Evolutionary conservation across 2,113 vertebrate species (phyloP).

Genomic region (Dolichotis patagonum): DNA sequence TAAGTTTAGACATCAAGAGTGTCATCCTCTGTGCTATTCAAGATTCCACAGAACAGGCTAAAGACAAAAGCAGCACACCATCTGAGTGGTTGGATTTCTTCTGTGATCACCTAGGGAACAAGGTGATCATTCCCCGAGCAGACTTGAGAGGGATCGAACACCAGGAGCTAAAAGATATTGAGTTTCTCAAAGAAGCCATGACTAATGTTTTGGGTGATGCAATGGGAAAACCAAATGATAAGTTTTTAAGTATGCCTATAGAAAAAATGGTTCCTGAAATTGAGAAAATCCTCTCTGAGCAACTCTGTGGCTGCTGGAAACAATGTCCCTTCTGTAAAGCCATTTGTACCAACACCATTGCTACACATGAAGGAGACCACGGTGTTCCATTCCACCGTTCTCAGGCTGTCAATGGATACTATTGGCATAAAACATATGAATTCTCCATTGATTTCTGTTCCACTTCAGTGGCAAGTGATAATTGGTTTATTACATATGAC

Average conservation of each 20-base stretch:
- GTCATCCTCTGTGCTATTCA: constrained; percentile 55
- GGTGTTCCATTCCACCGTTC: constrained; percentile 75
- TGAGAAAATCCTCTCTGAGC: constrained; percentile 68
- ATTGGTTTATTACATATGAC: rapidly evolving
- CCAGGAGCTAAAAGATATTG: constrained; percentile 74
- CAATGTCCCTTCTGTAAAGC: constrained; percentile 84
- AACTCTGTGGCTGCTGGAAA: constrained; percentile 81
- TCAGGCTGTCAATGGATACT: rapidly evolving
- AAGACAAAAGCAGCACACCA: constrained; percentile 53
- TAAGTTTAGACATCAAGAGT: background rate
- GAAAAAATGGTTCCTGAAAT: background rate
- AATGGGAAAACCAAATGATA: background rate
- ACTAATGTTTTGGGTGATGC: background rate
- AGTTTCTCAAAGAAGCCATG: constrained; percentile 77
- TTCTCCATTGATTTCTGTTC: constrained; percentile 58
- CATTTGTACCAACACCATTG: constrained; percentile 82
- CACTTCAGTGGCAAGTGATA: background rate
- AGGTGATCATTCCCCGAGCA: constrained; percentile 66
- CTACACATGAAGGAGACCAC: constrained; percentile 66
- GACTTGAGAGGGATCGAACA: constrained; percentile 75
- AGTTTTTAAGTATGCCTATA: background rate
- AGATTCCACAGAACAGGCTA: background rate
- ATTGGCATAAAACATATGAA: rapidly evolving
- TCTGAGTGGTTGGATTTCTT: constrained; percentile 81
- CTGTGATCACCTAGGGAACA: constrained; percentile 57